These are phyloP conservation scores for Scomber scombrus DNA, from an alignment of 2,113 vertebrate species.

Conservation along the genomic window DNA sequence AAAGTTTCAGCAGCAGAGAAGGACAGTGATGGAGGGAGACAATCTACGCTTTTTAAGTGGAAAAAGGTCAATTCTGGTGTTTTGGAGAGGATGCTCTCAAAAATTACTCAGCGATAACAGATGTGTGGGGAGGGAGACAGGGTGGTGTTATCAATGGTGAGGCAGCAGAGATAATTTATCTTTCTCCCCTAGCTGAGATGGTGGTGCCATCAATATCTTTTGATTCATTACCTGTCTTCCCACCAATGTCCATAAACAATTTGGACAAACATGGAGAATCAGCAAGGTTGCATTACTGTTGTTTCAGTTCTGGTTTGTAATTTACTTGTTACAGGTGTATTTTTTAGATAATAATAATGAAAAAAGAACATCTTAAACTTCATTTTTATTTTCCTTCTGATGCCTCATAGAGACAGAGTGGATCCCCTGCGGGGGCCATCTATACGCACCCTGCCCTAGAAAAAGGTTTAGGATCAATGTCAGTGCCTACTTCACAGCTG, in stretches of 20 bases:
- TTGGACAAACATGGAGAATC: neutral
- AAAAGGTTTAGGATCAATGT: neutral
- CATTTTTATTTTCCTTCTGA: neutral
- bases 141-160: too few relatives aligned
- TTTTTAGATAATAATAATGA: neutral
- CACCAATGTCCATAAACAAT: neutral
- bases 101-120: too few relatives aligned
- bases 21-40: too few relatives aligned
- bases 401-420: neutral
- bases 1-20: too few relatives aligned
- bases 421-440: neutral
- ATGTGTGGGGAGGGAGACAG: too few relatives aligned
- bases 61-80: too few relatives aligned
- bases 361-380: neutral
- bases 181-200: too few relatives aligned
- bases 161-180: too few relatives aligned
- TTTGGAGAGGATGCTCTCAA: too few relatives aligned
- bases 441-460: neutral
- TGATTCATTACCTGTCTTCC: neutral
- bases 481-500: neutral
- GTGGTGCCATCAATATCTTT: too few relatives aligned
- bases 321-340: neutral
- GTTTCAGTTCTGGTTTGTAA: neutral
- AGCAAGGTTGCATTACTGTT: neutral
- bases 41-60: too few relatives aligned